Conservation (phyloP, 2,797 vertebrate genomes). For the Sebastes taczanowskii region DNA sequence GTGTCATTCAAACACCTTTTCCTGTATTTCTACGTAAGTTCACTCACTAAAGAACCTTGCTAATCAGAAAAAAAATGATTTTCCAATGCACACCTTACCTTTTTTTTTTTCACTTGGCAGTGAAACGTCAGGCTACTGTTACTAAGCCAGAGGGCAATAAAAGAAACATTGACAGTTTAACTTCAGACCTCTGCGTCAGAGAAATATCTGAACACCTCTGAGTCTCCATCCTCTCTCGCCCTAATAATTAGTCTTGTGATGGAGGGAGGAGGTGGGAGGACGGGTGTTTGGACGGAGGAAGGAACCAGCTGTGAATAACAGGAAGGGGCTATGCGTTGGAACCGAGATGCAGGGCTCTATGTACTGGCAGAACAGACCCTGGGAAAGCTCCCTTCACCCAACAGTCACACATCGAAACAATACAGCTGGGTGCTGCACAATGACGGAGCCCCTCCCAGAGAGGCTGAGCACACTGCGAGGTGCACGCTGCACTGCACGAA, state of each 20-base stretch:
- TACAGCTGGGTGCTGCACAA: conserved; percentile 55
- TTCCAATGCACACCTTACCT: neutral
- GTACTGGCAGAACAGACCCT: conserved; percentile 64
- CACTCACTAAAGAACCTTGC: neutral
- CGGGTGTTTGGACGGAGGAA: conserved; percentile 71
- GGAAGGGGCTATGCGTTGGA: conserved; percentile 72
- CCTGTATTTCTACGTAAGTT: neutral
- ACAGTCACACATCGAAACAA: conserved; percentile 67
- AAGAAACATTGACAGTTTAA: neutral
- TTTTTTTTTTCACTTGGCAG: neutral
- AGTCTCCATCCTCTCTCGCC: neutral
- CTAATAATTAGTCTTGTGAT: neutral
- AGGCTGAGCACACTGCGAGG: conserved; percentile 1
- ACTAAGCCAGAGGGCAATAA: neutral
- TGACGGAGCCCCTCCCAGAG: conserved; percentile 51
- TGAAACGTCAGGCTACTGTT: neutral
- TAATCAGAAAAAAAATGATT: neutral
- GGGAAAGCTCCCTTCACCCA: conserved; percentile 69
- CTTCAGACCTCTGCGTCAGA: neutral
- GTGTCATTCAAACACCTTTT: too few relatives aligned
- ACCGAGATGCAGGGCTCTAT: conserved; percentile 32
- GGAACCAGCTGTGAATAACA: conserved; percentile 83
- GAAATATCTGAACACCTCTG: neutral
- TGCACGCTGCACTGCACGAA: conserved; percentile 12
- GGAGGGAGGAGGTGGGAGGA: neutral